Evolutionary conservation across 2,888 invertebrate species (phyloP), one percentile per base, ranked within the genome.

Genomic region (Ormyrus rosae): DNA sequence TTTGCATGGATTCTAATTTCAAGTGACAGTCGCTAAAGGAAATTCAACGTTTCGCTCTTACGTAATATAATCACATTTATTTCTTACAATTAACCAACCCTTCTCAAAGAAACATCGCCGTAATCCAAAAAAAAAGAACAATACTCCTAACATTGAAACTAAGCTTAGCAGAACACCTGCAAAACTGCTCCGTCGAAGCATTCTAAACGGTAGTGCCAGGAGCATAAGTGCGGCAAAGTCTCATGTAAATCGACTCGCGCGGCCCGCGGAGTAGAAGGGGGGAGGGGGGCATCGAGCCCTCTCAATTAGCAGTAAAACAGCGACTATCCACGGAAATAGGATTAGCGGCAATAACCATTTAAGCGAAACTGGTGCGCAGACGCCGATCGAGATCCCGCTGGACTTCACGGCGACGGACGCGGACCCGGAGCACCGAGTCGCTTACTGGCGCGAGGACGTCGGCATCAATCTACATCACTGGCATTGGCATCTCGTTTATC

Each of bases 401-500:
- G 95, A 96, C 91, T 96, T 94, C 89, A 96, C 96, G 0, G 96
- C 96, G 0, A 93, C 94, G 0, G 93, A 94, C 83, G 86, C 92
- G 4, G 96, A 97, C 86, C 94, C 94, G 0, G 97, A 97, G 86
- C 96, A 97, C 89, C 93, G 95, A 6, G 90, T 96, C 81, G 95
- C 96, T 51, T 97, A 97, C 91, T 97, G 96, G 93, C 93, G 96
- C 60, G 97, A 97, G 89, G 97, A 96, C 90, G 92, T 96, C 81
- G 96, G 96, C 83, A 92, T 97, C 85, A 97, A 97, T 91, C 94
- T 96, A 71, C 97, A 97, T 89, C 97, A 97, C 89, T 97, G 97
- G 96, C 96, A 97, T 88, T 97, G 96, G 97, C 97, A 97, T 90
- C 92, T 97, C 84, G 96, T 97, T 2, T 97, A 96, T 89, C 96